Conservation (phyloP, 2,888 invertebrate species). For the Acronicta leporina region DNA sequence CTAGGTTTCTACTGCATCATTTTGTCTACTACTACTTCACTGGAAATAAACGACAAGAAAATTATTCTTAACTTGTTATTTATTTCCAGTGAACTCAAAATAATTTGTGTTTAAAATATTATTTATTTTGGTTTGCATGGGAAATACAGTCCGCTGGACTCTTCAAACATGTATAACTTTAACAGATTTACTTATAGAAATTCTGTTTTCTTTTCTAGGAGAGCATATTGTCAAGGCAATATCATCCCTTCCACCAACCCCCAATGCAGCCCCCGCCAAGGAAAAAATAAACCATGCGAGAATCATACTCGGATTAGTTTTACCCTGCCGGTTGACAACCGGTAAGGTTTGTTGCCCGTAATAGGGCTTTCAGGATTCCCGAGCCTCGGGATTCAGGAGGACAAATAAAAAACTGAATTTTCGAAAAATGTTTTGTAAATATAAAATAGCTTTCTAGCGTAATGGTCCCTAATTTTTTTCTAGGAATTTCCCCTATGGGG, state of each 20-base stretch:
- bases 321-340: constrained; percentile 74
- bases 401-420: constrained; percentile 58
- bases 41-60: too few species aligned
- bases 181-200: neutral
- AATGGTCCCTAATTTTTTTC: constrained; percentile 38
- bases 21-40: too few species aligned
- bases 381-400: constrained; percentile 58
- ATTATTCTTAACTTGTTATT: too few species aligned
- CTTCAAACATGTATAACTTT: neutral
- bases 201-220: constrained; percentile 70
- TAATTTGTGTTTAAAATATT: too few species aligned
- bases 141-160: too few species aligned
- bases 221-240: constrained; percentile 77
- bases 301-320: constrained; percentile 65
- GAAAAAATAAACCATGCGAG: constrained; percentile 68
- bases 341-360: constrained; percentile 65
- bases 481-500: constrained; percentile 44
- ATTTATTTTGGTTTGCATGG: too few species aligned
- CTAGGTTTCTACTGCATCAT: too few species aligned
- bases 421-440: constrained; percentile 73
- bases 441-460: constrained; percentile 49
- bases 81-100: too few species aligned
- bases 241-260: constrained; percentile 85
- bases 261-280: constrained; percentile 77
- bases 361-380: constrained; percentile 53